Percentiles rank a stretch among this genome's conserved stretches.
Conservation (phyloP, 2,888 invertebrate genomes). For the Panopea generosa region DNA sequence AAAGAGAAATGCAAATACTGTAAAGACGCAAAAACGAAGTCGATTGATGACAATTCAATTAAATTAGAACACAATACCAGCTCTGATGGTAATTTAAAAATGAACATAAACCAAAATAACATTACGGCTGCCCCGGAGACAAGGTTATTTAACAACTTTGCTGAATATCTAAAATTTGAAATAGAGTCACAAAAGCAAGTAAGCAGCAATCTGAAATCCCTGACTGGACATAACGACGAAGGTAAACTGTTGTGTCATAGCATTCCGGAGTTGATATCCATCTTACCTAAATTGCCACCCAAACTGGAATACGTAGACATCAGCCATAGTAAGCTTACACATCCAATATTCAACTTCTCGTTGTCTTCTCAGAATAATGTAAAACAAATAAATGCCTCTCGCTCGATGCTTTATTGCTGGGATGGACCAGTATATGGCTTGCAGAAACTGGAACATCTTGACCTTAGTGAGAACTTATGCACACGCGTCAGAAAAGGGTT, state of each 20-base stretch:
- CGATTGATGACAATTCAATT: neutral
- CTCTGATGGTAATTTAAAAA: too few species aligned
- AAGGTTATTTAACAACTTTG: neutral
- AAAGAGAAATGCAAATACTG: neutral
- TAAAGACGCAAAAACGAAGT: neutral
- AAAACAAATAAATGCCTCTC: constrained; percentile 15
- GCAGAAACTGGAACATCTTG: constrained; percentile 24
- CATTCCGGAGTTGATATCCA: neutral
- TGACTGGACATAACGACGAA: neutral
- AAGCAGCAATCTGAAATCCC: too few species aligned
- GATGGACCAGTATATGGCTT: constrained; percentile 39
- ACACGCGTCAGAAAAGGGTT: constrained; percentile 13
- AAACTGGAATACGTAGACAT: constrained; percentile 32
- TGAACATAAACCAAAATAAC: too few species aligned
- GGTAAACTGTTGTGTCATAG: neutral
- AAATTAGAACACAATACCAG: too few species aligned
- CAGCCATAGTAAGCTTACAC: constrained; percentile 30
- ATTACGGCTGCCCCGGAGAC: too few species aligned
- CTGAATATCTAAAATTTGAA: neutral
- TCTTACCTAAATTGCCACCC: constrained; percentile 26
- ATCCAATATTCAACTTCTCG: constrained; percentile 23
- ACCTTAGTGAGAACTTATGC: constrained; percentile 30
- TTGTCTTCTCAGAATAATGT: constrained; percentile 24
- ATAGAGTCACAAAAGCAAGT: too few species aligned
- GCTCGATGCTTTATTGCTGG: constrained; percentile 42